phyloP scores from a whole-genome alignment of 2,113 vertebrate genomes.

The Paradisaea rubra region DNA sequence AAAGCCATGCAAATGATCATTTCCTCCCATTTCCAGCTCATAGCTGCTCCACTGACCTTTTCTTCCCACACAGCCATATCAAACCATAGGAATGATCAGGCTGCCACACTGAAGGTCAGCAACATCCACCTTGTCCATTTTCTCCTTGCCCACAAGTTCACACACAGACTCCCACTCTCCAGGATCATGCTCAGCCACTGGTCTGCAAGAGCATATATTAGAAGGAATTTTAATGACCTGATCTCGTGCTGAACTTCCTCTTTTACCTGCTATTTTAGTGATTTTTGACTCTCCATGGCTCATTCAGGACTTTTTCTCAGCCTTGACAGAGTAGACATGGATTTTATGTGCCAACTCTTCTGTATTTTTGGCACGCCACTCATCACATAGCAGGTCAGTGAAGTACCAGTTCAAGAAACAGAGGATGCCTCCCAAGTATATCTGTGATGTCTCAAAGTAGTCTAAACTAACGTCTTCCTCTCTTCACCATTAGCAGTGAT shows the following conservation, averaged over 20 bases:
- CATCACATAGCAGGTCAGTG: slow-evolving; percentile 15
- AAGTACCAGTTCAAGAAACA: slow-evolving; percentile 25
- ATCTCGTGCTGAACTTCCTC: slow-evolving; percentile 48
- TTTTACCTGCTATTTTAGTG: slow-evolving; percentile 50
- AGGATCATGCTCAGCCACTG: neutral
- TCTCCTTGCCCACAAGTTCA: neutral
- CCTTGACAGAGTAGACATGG: slow-evolving; percentile 34
- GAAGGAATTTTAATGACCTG: slow-evolving; percentile 60
- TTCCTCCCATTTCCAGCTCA: neutral
- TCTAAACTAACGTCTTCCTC: slow-evolving; percentile 39
- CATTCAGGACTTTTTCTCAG: slow-evolving; percentile 15
- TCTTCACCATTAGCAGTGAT: neutral
- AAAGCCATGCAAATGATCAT: neutral
- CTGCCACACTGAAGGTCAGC: slow-evolving; percentile 22
- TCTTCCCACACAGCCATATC: neutral
- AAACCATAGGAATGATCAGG: neutral
- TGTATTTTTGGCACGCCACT: slow-evolving; percentile 49
- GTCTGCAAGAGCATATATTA: slow-evolving; percentile 6
- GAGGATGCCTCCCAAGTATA: neutral
- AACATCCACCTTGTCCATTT: slow-evolving; percentile 22
- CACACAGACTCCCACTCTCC: neutral
- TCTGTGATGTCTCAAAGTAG: neutral
- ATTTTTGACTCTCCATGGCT: slow-evolving; percentile 58
- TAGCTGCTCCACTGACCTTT: slow-evolving; percentile 4
- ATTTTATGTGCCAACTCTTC: slow-evolving; percentile 46